phyloP scores from a whole-genome alignment of 2,888 invertebrate genomes.

The Eupithecia tripunctaria region DNA sequence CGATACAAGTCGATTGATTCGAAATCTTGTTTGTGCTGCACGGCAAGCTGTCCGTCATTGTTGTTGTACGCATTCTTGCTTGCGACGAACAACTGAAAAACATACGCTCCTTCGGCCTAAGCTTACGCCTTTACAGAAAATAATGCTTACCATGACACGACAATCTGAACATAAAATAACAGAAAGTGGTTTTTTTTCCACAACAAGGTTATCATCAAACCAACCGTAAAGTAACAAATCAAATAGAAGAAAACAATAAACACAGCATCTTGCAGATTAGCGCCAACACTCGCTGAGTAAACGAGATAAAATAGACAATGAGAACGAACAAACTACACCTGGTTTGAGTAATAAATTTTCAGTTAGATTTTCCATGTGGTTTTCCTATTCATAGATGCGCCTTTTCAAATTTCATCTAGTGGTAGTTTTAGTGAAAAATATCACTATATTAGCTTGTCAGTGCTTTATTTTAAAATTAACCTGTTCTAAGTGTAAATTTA shows the following conservation, averaged over 20 bases:
- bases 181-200: no score
- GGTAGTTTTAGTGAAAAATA: no score
- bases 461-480: no score
- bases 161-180: neutral
- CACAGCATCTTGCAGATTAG: slow-evolving; percentile 12
- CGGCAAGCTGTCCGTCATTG: no score
- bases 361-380: slow-evolving; percentile 4
- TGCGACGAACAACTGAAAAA: neutral
- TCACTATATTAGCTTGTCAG: no score
- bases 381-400: neutral
- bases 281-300: slow-evolving; percentile 11
- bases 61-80: no score
- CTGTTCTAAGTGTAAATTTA: no score
- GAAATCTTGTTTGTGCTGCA: no score
- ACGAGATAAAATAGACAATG: slow-evolving; percentile 12
- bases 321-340: slow-evolving; percentile 12
- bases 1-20: no score
- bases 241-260: slow-evolving; percentile 16
- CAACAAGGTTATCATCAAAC: neutral
- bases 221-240: slow-evolving; percentile 9
- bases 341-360: slow-evolving; percentile 8
- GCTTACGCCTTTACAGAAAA: neutral
- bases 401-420: neutral
- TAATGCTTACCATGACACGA: neutral
- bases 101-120: neutral